Percentiles rank a stretch among this genome's conserved stretches.
Conservation (phyloP, 2,888 invertebrate species). For the Patella ulyssiponensis region DNA sequence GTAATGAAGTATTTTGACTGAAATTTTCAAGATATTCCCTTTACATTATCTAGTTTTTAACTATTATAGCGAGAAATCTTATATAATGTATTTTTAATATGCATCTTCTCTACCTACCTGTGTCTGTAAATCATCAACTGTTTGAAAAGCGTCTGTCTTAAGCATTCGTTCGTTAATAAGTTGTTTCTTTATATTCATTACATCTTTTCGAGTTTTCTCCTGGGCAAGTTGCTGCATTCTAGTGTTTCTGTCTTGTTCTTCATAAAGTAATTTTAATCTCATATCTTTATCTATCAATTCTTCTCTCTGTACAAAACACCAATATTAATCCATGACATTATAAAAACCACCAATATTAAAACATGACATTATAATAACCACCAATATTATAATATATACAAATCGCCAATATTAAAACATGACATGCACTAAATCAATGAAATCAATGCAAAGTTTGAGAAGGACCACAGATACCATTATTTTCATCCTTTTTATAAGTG, state of each 20-base stretch:
- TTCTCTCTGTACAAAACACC: conserved; percentile 51
- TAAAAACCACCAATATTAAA: background rate
- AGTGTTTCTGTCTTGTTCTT: conserved; percentile 62
- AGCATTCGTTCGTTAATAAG: conserved; percentile 65
- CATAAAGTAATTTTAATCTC: conserved; percentile 51
- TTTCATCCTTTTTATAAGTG: too few species aligned
- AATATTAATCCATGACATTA: background rate
- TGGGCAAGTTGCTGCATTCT: conserved; percentile 56
- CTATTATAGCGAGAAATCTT: too few species aligned
- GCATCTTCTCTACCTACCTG: conserved; percentile 41
- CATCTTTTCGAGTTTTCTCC: conserved; percentile 64
- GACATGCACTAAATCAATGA: too few species aligned
- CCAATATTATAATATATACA: background rate
- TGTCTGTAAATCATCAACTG: conserved; percentile 69
- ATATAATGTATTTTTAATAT: too few species aligned
- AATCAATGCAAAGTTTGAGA: too few species aligned
- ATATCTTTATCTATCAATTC: conserved; percentile 66
- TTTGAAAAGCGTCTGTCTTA: conserved; percentile 70
- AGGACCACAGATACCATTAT: too few species aligned
- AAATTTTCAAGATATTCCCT: too few species aligned
- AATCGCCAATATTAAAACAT: background rate
- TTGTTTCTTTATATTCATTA: conserved; percentile 56
- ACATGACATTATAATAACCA: background rate
- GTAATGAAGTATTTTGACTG: too few species aligned
- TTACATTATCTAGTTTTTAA: too few species aligned